These are phyloP conservation scores for Ferdinandea cuprea DNA, from an alignment of 2,888 invertebrate species.

Conservation along the genomic window DNA sequence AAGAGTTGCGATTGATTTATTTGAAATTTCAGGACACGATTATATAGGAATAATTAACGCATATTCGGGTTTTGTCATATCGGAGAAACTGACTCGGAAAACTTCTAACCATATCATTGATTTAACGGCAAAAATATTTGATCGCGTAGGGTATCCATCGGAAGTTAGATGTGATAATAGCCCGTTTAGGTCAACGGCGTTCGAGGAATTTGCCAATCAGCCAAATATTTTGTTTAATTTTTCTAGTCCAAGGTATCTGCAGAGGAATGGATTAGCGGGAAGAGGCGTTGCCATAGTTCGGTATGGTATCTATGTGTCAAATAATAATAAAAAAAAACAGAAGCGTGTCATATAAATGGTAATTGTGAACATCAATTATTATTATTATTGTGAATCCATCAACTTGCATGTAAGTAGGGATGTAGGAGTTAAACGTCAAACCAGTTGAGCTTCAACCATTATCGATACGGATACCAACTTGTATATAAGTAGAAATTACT, in stretches of 20 bases:
- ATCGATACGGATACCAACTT: neutral
- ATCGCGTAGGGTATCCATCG: constrained; percentile 23
- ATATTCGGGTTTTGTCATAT: constrained; percentile 6
- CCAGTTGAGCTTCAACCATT: constrained; percentile 3
- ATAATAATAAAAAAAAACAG: too few species aligned
- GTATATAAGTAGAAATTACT: too few species aligned
- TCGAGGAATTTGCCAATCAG: constrained; percentile 1
- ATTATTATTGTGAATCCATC: neutral
- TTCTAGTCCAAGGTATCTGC: too few species aligned
- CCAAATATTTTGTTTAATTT: constrained; percentile 24
- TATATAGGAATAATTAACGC: constrained; percentile 13
- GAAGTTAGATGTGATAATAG: constrained; percentile 22
- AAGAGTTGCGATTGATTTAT: constrained; percentile 2
- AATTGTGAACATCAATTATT: neutral
- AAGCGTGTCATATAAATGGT: neutral
- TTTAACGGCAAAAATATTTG: neutral
- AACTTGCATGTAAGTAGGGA: neutral
- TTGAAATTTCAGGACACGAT: constrained; percentile 12
- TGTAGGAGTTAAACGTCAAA: neutral
- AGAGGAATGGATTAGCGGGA: too few species aligned
- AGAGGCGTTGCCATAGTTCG: too few species aligned
- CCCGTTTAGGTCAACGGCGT: constrained; percentile 8
- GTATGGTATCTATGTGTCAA: too few species aligned
- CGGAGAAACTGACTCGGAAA: constrained; percentile 34
- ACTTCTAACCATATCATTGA: constrained; percentile 17